phyloP scores from a whole-genome alignment of 2,888 invertebrate species.

The Acanthopleura granulata region DNA sequence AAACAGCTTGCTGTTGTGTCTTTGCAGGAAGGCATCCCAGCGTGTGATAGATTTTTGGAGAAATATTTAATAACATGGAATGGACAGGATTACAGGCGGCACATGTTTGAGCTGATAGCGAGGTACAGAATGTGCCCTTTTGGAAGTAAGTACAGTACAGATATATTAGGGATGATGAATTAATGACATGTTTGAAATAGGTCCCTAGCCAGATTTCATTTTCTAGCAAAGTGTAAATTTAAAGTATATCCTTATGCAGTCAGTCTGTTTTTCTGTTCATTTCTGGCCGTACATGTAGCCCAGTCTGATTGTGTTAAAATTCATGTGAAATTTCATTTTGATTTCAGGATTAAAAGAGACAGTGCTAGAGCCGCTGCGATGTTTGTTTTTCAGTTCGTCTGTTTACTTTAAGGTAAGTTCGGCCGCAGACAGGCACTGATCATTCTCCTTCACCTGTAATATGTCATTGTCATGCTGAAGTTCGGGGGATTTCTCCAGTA shows the following conservation, averaged over 20 bases:
- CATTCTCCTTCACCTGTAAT: no score
- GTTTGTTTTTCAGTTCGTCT: conserved; percentile 53
- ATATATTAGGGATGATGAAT: neutral
- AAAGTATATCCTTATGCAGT: no score
- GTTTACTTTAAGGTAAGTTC: conserved; percentile 60
- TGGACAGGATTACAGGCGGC: conserved; percentile 46
- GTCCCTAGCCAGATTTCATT: no score
- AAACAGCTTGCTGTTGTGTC: no score
- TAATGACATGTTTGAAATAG: neutral
- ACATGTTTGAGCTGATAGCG: conserved; percentile 52
- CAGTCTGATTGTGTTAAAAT: no score
- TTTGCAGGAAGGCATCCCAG: conserved; percentile 58
- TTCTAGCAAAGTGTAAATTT: neutral
- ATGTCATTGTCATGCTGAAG: no score
- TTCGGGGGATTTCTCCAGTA: no score
- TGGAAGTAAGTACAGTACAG: conserved; percentile 38
- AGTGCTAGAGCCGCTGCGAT: conserved; percentile 55
- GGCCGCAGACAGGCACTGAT: no score
- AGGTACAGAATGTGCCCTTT: conserved; percentile 49
- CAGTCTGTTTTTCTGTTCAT: no score
- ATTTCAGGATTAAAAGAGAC: conserved; percentile 51
- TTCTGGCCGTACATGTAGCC: no score
- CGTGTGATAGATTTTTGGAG: conserved; percentile 51
- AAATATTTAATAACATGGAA: conserved; percentile 51
- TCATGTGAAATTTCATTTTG: conserved; percentile 25